A percentile compares a stretch with the other conserved stretches of the same genome.
These are phyloP conservation scores for Peromyscus maniculatus DNA, from an alignment of 2,113 vertebrate species.

Conservation along the genomic window DNA sequence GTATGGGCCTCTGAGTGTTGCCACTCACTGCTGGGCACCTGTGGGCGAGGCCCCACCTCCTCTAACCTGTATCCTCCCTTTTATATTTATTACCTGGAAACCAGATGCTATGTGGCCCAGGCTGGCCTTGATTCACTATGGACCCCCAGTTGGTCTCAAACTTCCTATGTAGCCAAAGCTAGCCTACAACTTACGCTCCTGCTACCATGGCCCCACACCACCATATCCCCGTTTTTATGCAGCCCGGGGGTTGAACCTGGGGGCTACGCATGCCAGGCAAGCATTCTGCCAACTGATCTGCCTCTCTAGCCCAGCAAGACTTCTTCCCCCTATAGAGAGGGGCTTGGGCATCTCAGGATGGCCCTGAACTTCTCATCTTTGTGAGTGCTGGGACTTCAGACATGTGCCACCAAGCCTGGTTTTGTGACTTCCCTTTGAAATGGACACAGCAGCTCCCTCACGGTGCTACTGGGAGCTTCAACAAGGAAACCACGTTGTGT, in stretches of 20 bases:
- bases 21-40: neutral
- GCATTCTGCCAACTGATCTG: neutral
- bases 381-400: neutral
- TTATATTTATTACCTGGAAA: neutral
- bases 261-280: neutral
- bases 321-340: neutral
- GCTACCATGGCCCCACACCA: neutral
- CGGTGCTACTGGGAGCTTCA: fast-evolving
- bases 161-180: neutral
- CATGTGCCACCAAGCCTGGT: neutral
- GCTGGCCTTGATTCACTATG: neutral
- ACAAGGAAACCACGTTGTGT: neutral
- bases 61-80: neutral
- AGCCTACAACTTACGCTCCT: no score
- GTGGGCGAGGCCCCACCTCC: neutral
- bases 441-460: neutral
- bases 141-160: neutral
- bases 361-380: neutral
- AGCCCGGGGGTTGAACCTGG: neutral
- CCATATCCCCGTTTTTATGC: neutral
- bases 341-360: neutral
- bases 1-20: fast-evolving
- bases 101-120: neutral
- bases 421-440: neutral
- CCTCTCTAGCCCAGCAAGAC: neutral